Evolutionary conservation across 2,113 vertebrate species (phyloP).

Genomic region (Nansenia antarctica): DNA sequence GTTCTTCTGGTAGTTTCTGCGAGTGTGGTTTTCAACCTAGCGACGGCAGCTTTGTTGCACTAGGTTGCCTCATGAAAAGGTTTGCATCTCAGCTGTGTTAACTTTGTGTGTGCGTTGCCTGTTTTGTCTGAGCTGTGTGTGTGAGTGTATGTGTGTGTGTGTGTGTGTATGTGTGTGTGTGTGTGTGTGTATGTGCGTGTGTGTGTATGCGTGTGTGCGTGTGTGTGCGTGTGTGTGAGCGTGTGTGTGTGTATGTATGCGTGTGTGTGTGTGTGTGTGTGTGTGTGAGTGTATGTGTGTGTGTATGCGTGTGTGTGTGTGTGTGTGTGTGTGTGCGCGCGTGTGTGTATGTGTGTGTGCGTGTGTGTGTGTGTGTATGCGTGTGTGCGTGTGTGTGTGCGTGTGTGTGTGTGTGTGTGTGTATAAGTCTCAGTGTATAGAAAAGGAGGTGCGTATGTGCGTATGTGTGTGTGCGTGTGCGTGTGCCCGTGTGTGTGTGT

Average conservation of each 20-base stretch:
- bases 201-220: not conserved
- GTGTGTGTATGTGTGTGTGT: not conserved
- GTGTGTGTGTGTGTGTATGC: not conserved
- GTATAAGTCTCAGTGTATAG: not conserved
- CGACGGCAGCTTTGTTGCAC: not conserved
- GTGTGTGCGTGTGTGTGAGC: not conserved
- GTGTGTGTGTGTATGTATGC: not conserved
- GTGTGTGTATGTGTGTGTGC: no score
- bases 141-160: not conserved
- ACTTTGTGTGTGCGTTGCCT: not conserved
- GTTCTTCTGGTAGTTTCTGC: not conserved
- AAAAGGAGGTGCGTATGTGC: not conserved
- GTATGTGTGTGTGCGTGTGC: not conserved
- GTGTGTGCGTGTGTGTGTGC: not conserved
- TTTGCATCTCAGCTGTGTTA: not conserved
- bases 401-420: not conserved
- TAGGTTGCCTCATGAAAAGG: conserved; percentile 5
- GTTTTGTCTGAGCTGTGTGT: not conserved
- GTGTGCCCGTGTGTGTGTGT: not conserved
- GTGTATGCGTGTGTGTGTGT: not conserved
- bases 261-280: no score
- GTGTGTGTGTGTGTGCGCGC: not conserved
- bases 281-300: no score
- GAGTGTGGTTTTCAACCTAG: not conserved
- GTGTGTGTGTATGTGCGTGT: not conserved